These are phyloP conservation scores for Microcebus murinus DNA, from an alignment of 2,113 vertebrate species.

Conservation along the genomic window DNA sequence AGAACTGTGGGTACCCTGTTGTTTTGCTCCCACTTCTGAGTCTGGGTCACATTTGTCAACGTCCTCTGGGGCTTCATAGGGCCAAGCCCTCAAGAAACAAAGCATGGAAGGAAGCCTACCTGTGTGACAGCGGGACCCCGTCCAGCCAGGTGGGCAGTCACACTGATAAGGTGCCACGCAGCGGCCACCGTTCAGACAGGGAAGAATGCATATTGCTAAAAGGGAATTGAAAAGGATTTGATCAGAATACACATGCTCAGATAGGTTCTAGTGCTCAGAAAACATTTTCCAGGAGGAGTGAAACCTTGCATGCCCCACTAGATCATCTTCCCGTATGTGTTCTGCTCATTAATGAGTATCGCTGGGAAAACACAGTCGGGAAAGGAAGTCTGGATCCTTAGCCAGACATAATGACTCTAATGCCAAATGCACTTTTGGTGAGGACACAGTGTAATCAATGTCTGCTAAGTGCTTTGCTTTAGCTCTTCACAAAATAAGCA, in stretches of 20 bases:
- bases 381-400: neutral
- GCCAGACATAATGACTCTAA: neutral
- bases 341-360: neutral
- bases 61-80: neutral
- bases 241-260: neutral
- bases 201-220: conserved; percentile 97
- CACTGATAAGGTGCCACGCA: conserved; percentile 97
- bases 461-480: conserved; percentile 37
- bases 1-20: neutral
- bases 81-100: neutral
- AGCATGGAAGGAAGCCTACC: conserved; percentile 86
- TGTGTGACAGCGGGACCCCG: conserved; percentile 93
- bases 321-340: neutral
- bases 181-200: conserved; percentile 95
- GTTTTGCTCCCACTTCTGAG: neutral
- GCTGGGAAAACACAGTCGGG: neutral
- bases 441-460: neutral
- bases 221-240: neutral
- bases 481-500: neutral
- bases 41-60: neutral
- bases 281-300: neutral
- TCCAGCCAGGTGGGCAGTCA: conserved; percentile 94
- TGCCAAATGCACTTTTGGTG: neutral
- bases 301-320: neutral
- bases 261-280: neutral